Evolutionary conservation across 2,797 vertebrate genomes (phyloP), one percentile per base, ranked within the genome.

Genomic region (Triplophysa yarkandensis): DNA sequence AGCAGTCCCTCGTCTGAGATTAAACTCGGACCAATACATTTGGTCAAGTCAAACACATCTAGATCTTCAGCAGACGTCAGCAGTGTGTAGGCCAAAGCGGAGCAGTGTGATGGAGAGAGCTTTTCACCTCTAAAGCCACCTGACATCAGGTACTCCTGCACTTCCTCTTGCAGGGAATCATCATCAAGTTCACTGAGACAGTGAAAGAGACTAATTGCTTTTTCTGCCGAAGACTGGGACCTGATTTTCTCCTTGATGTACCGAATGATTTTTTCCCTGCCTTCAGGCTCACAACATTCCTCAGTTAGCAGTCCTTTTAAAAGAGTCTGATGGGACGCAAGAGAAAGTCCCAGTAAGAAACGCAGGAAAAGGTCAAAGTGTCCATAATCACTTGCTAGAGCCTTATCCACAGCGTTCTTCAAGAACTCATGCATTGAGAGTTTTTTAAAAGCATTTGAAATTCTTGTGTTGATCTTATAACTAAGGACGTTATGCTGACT

Each of bases 361-460:
- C 66, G 77, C 19, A 79, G 65, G 60, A 64, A 74, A 44, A 79
- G 71, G 39, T 79, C 71, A 28, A 79, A 48, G 44, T 74, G 77
- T 75, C 77, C 77, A 58, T 32, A 58, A 27, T 80, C 32, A 25
- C 68, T 76, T 16, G 58, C 68, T 50, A 80, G 65, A 46, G 73
- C 68, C 46, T 39, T 36, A 61, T 76, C 64, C 36, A 81, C 64
- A 17, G 69, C 77, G 55, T n/a, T 48, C 54, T 62, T 79, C 27
- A 77, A 61, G 43, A 82, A 50, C 10, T 74, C 43, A 34, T 58
- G 48, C 39, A 79, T 13, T 44, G 60, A 63, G 3, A 0, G n/a
- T 44, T 77, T 63, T 9, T 72, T 52, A 23, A 46, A 72, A 61
- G 36, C 41, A n/a, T 16, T 57, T 25, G 21, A 28, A 7, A 76